These are phyloP conservation scores for Girardia tigrina DNA, from an alignment of 2,888 invertebrate species.

Conservation along the genomic window DNA sequence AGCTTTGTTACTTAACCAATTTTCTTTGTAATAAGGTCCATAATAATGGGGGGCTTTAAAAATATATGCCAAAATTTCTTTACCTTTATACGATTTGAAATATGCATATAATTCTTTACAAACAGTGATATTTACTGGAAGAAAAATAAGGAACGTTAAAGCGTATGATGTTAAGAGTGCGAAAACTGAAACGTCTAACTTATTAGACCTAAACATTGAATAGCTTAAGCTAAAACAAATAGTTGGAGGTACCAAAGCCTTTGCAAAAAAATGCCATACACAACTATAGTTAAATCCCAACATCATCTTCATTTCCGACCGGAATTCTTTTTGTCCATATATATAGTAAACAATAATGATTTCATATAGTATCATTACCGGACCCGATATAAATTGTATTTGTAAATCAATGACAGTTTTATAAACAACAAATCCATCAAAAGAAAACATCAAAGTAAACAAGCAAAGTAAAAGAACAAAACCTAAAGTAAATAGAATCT, in stretches of 20 bases:
- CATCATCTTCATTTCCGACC: background rate
- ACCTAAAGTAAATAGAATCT: background rate
- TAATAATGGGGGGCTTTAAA: no score
- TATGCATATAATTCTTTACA: background rate
- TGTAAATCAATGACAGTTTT: background rate
- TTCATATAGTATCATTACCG: background rate
- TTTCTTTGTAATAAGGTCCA: conserved; percentile 16
- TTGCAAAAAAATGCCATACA: background rate
- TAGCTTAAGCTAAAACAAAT: background rate
- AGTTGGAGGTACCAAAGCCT: background rate
- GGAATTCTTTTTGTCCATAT: background rate
- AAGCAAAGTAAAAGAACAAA: background rate
- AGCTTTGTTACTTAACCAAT: background rate
- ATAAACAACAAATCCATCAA: background rate
- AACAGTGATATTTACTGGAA: background rate
- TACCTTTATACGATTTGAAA: no score
- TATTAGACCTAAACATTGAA: no score
- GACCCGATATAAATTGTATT: background rate
- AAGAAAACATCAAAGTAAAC: background rate
- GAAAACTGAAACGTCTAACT: background rate
- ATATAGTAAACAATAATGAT: background rate
- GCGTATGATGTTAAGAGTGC: background rate
- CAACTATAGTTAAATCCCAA: background rate
- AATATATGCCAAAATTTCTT: no score
- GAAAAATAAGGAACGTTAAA: background rate